These are phyloP conservation scores for Henicopernis longicauda DNA, from an alignment of 2,113 vertebrate genomes.

Conservation along the genomic window DNA sequence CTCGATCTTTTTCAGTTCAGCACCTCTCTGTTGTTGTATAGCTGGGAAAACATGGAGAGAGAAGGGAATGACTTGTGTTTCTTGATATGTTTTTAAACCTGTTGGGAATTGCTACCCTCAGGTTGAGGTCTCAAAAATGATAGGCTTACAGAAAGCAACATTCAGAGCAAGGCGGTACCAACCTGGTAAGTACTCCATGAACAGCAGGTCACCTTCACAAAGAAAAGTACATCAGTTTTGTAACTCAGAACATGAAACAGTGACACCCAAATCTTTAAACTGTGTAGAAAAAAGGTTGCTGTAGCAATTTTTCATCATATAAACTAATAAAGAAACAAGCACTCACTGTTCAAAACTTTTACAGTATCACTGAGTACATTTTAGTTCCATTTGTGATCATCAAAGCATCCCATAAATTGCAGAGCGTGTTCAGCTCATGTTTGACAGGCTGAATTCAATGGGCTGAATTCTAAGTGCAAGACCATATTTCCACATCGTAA, in stretches of 20 bases:
- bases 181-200: not conserved
- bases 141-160: not conserved
- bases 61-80: not conserved
- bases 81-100: not conserved
- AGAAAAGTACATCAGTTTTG: not conserved
- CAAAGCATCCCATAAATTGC: not conserved
- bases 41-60: not conserved
- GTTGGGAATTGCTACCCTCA: not conserved
- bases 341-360: not conserved
- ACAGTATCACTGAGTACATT: not conserved
- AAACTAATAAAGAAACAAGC: not conserved
- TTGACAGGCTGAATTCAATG: not conserved
- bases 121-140: not conserved
- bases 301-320: not conserved
- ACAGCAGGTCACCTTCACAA: not conserved
- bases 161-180: not conserved
- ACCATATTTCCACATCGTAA: not conserved
- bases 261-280: not conserved
- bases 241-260: not conserved
- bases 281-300: not conserved
- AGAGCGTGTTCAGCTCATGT: not conserved
- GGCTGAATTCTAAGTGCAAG: not conserved
- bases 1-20: not conserved
- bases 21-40: not conserved
- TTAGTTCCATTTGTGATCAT: not conserved